Evolutionary conservation across 2,113 vertebrate species (phyloP).

Genomic region (Paramisgurnus dabryanus): DNA sequence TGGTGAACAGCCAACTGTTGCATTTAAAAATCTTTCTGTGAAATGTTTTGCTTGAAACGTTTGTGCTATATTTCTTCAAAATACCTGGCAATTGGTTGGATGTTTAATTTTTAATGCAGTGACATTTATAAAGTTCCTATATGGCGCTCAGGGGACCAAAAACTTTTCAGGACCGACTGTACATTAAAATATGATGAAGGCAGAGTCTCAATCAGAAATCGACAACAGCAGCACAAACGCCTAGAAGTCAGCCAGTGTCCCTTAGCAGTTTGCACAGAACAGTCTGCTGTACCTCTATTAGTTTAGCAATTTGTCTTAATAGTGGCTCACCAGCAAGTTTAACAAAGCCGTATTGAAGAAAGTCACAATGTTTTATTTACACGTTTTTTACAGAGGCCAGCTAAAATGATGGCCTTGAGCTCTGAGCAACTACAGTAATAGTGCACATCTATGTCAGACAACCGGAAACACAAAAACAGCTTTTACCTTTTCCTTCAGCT

Average conservation of each 20-base stretch:
- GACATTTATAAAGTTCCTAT: neutral
- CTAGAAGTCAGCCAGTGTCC: neutral
- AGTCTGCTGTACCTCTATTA: slow-evolving; percentile 32
- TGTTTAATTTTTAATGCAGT: slow-evolving; percentile 1
- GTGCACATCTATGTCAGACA: slow-evolving; percentile 33
- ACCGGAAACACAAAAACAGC: slow-evolving; percentile 47
- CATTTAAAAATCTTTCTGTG: too few relatives aligned
- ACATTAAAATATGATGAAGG: neutral
- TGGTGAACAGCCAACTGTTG: too few relatives aligned
- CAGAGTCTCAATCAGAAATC: neutral
- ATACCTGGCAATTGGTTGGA: neutral
- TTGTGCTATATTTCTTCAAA: neutral
- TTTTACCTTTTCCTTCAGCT: slow-evolving; percentile 45
- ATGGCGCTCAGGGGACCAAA: neutral
- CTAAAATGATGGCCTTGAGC: slow-evolving; percentile 34
- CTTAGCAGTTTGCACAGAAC: slow-evolving; percentile 4
- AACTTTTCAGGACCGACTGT: neutral
- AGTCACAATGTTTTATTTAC: slow-evolving; percentile 53
- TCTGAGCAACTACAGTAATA: slow-evolving; percentile 14
- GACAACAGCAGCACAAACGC: neutral
- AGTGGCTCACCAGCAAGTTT: slow-evolving; percentile 24
- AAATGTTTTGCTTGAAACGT: too few relatives aligned
- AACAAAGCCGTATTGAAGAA: slow-evolving; percentile 47
- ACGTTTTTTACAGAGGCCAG: slow-evolving; percentile 36
- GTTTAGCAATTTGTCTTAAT: slow-evolving; percentile 50